Percentiles rank a stretch among this genome's conserved stretches.
These are phyloP conservation scores for Megalopta genalis DNA, from an alignment of 1,140 invertebrate genomes.

Conservation along the genomic window DNA sequence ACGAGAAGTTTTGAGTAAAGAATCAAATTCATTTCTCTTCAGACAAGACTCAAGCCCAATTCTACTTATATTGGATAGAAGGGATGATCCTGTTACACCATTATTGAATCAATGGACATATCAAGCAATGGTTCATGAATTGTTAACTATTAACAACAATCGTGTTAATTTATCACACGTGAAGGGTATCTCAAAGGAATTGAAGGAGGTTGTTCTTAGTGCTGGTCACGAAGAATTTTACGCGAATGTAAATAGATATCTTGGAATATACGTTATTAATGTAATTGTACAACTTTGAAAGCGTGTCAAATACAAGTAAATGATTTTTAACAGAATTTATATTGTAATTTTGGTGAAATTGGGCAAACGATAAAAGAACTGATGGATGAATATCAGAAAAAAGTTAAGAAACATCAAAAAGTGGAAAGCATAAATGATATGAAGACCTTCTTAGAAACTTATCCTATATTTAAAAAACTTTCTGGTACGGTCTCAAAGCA, in stretches of 20 bases:
- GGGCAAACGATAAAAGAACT: slow-evolving; percentile 97
- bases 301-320: slow-evolving; percentile 27
- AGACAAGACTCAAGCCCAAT: slow-evolving; percentile 88
- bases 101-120: slow-evolving; percentile 99
- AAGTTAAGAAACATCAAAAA: slow-evolving; percentile 97
- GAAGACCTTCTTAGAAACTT: slow-evolving; percentile 99
- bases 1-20: slow-evolving; percentile 91
- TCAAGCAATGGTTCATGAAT: slow-evolving; percentile 99
- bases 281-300: not conserved
- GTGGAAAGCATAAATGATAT: slow-evolving; percentile 99
- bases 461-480: slow-evolving; percentile 99
- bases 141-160: slow-evolving; percentile 97
- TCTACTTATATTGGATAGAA: slow-evolving; percentile 93
- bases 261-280: slow-evolving; percentile 4
- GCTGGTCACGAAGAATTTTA: slow-evolving; percentile 99
- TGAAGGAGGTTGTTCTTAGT: slow-evolving; percentile 95
- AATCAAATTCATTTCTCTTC: slow-evolving; percentile 93
- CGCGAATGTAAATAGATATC: slow-evolving; percentile 84
- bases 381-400: slow-evolving; percentile 98
- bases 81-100: slow-evolving; percentile 97
- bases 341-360: slow-evolving; percentile 98
- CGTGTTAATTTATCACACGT: slow-evolving; percentile 93
- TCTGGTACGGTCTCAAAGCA: slow-evolving; percentile 99
- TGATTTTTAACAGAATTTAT: slow-evolving; percentile 89
- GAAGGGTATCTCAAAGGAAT: slow-evolving; percentile 91